These are phyloP conservation scores for Aphodius sticticus DNA, from an alignment of 2,888 invertebrate genomes.

Conservation along the genomic window DNA sequence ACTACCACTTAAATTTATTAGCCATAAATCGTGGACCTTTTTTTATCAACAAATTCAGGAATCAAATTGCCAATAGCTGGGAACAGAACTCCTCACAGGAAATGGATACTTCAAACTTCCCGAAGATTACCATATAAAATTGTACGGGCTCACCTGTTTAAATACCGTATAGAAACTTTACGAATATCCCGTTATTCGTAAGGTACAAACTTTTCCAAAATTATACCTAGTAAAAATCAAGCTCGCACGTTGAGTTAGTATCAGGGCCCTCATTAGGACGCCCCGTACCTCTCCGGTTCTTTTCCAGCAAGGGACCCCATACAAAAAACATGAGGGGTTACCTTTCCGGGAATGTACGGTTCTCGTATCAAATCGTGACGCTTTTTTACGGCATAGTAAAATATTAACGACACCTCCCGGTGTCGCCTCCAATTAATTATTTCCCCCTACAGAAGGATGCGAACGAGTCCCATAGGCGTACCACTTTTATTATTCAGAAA, in stretches of 20 bases:
- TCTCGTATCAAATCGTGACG: background rate
- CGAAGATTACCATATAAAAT: background rate
- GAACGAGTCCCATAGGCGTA: background rate
- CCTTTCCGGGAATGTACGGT: background rate
- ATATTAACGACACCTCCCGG: background rate
- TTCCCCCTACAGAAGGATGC: background rate
- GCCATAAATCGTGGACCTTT: too few relatives aligned
- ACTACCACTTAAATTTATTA: too few relatives aligned
- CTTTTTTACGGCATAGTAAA: background rate
- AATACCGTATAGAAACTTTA: background rate
- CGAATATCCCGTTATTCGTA: background rate
- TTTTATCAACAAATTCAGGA: background rate
- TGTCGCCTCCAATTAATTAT: constrained; percentile 4
- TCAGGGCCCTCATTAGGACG: background rate
- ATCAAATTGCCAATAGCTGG: background rate
- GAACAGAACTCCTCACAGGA: background rate
- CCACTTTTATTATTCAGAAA: background rate
- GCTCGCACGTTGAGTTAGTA: too few relatives aligned
- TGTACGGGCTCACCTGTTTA: background rate
- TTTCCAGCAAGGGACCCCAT: background rate
- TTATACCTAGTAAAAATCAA: background rate
- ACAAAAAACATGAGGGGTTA: background rate
- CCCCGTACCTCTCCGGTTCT: background rate
- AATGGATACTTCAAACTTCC: background rate
- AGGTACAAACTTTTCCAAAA: background rate